Evolutionary conservation across 2,113 vertebrate genomes (phyloP).

Genomic region (Rattus norvegicus): DNA sequence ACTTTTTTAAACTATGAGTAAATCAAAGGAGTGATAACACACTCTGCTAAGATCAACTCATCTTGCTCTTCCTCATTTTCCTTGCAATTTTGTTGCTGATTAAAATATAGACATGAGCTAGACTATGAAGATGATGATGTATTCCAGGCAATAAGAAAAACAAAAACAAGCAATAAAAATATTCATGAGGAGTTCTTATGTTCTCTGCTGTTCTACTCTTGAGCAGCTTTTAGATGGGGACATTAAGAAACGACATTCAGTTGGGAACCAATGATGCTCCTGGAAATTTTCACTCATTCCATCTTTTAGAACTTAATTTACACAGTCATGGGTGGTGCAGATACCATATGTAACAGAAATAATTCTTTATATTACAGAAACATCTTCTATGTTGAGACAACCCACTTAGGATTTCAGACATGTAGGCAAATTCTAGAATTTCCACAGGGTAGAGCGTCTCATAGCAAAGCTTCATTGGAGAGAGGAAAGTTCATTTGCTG

Average conservation of each 20-base stretch:
- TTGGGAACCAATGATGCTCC: background rate
- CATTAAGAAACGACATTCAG: background rate
- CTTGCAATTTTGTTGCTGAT: constrained; percentile 7
- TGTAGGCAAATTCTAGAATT: background rate
- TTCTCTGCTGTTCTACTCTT: background rate
- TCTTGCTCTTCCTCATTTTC: background rate
- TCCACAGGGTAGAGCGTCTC: background rate
- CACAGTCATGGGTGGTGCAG: background rate
- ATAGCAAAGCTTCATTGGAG: background rate
- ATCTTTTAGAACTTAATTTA: background rate
- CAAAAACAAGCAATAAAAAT: background rate
- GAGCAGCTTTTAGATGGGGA: background rate
- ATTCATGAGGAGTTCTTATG: constrained; percentile 43
- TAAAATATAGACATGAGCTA: constrained; percentile 43
- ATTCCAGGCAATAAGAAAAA: background rate
- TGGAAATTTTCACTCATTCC: background rate
- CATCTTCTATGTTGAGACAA: background rate
- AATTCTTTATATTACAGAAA: background rate
- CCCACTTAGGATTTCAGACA: background rate
- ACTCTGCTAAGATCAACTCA: constrained; percentile 1
- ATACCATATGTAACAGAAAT: background rate
- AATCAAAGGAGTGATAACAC: constrained; percentile 75
- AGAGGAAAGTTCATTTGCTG: background rate
- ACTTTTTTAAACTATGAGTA: constrained; percentile 40
- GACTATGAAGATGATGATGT: background rate